phyloP scores from a whole-genome alignment of 2,797 vertebrate species.

The Toxotes lorentzi region DNA sequence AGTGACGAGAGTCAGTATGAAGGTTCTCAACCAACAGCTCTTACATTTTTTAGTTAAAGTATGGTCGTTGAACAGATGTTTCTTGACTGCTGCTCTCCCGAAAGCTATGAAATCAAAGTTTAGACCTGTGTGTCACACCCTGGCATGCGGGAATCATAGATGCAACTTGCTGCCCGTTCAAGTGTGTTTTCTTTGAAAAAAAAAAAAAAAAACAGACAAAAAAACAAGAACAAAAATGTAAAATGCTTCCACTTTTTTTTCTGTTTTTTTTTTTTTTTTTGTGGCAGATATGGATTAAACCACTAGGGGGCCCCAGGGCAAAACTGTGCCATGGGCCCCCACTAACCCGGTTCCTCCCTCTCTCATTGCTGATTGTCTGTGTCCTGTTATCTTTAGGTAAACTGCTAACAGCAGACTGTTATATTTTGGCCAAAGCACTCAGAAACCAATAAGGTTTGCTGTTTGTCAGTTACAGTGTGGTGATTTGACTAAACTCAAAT shows the following conservation, averaged over 20 bases:
- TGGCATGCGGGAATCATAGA: background rate
- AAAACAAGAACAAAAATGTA: background rate
- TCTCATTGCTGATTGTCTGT: background rate
- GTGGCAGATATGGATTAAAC: background rate
- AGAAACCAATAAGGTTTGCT: background rate
- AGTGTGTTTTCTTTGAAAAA: background rate
- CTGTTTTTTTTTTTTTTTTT: background rate
- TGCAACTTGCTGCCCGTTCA: constrained; percentile 13
- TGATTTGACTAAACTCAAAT: background rate
- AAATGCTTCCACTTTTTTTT: background rate
- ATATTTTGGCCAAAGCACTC: background rate
- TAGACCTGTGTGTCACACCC: background rate
- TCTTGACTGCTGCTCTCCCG: constrained; percentile 6
- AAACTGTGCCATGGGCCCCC: background rate
- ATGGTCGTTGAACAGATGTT: background rate
- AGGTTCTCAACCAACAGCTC: constrained; percentile 10
- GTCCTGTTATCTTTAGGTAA: background rate
- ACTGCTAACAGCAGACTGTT: background rate
- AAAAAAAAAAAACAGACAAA: background rate
- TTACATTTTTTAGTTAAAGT: background rate
- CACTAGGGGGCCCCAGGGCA: background rate
- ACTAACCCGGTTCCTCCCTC: background rate
- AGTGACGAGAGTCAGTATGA: constrained; percentile 31
- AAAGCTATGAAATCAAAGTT: background rate
- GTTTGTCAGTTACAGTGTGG: background rate